phyloP scores from a whole-genome alignment of 1,140 invertebrate genomes.

The Onthophagus taurus region DNA sequence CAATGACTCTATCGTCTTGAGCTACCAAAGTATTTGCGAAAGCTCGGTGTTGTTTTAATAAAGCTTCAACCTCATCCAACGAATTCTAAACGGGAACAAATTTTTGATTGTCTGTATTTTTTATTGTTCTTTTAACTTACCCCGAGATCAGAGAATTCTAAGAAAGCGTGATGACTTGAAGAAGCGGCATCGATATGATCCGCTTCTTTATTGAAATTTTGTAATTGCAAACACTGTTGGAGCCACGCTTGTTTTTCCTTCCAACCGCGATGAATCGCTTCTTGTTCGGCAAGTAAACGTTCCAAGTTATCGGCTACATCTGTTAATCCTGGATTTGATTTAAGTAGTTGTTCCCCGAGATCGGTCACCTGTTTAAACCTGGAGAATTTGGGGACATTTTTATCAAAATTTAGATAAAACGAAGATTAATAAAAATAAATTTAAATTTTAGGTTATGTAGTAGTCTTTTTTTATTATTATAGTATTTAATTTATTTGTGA shows the following conservation, averaged over 20 bases:
- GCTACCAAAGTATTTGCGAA: conserved; percentile 88
- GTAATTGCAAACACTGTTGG: conserved; percentile 75
- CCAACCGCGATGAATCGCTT: conserved; percentile 69
- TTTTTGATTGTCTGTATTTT: background rate
- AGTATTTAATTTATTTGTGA: no score
- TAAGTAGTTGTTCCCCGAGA: conserved; percentile 63
- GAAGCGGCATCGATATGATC: conserved; percentile 95
- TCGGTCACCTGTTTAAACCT: conserved; percentile 69
- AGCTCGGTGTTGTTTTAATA: conserved; percentile 89
- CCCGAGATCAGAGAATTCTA: conserved; percentile 82
- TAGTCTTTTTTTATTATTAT: background rate
- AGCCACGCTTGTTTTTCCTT: conserved; percentile 73
- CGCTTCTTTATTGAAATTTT: conserved; percentile 90
- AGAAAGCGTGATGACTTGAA: conserved; percentile 85
- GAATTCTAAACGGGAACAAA: conserved; percentile 52
- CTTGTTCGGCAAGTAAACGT: conserved; percentile 64
- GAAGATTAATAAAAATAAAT: background rate
- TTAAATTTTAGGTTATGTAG: background rate
- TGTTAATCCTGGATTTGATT: conserved; percentile 55
- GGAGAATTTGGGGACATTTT: conserved; percentile 12
- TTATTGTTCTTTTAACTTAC: conserved; percentile 45
- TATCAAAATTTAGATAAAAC: background rate
- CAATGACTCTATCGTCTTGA: conserved; percentile 85
- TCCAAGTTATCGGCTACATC: conserved; percentile 68
- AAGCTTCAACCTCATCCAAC: conserved; percentile 87